Base-by-base conservation (phyloP, 2,888 invertebrate species). In the Drosophila trichaetosa region DNA sequence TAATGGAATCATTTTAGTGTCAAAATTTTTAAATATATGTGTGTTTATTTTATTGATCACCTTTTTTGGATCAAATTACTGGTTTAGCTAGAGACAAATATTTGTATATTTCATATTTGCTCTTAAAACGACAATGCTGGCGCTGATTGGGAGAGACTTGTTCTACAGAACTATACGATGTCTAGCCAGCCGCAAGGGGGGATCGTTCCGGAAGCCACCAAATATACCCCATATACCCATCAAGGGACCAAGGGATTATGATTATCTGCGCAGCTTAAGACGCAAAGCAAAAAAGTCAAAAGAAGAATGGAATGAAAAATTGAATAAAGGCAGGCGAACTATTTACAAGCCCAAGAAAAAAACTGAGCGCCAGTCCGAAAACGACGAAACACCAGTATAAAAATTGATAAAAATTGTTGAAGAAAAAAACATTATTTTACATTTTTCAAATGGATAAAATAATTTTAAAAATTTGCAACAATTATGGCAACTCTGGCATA, bases 171-270 rank as follows among this genome's bases (percentile, higher is more conserved):
- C 52, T 4, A 8, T 70, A 10, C 60, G 78, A 0, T 40, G 11
- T 24, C 3, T 82, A 1, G 78, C 66, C 5, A 57, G 57, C 0
- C 64, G 63, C 0, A 76, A 60, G 40, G 61, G 67, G 38, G 53
- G 69, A 4, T 33, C 60, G 4, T 38, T 58, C 0, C 76, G 61
- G 2, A 76, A 69, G 29, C 16, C 36, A 27, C 42, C n/a, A n/a
- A 67, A 2, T 4, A 4, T 79, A 0, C 78, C 78, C 2, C 49
- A 38, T n/a, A 7, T 79, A 31, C 81, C 79, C 0, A 64, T 80
- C 13, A 82, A 69, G 11, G 80, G 83, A 5, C 80, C 82, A 4
- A 63, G 78, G 21, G 75, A 82, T 13, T 82, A 31, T 56, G 78
- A 83, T 27, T 80, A 80, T 42, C 79, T 60, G 77, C 73, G 71